Evolutionary conservation across 2,888 invertebrate genomes (phyloP), one percentile per base, ranked within the genome.

Genomic region (Pollenia labialis): DNA sequence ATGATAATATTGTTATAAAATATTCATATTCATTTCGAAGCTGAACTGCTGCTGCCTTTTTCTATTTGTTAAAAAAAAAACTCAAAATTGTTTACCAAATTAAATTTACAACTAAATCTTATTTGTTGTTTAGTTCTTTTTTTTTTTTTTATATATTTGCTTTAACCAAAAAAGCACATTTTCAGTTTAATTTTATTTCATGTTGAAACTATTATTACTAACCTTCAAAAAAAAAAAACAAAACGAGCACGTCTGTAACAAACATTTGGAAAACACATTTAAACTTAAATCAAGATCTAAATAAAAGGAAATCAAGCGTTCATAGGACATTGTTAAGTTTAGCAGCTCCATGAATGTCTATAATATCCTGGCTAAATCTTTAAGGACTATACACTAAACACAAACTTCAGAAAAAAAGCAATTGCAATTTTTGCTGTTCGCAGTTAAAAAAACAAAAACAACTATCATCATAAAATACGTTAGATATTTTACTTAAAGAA

Each of bases 251-350:
- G 74, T 50, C 42, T 23, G 54, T 52, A 50, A 74, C 32, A 71
- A 68, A 68, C 54, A 52, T 44, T 32, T 71, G 12, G 79, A 79
- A 46, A 81, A 87, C 80, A 81, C 83, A 68, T 84, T 84, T 81
- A 74, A 32, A 87, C 87, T 87, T 87, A 81, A 87, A 87, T 87
- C 87, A 87, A 84, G 87, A 87, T 87, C 84, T 81, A 87, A 87
- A 87, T 87, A 87, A 87, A 87, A 87, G 87, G 72, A 87, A 87
- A 87, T 87, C 87, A 87, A 87, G 84, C 87, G 87, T 87, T 77
- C 87, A 87, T 82, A 84, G 87, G 87, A 87, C 84, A 87, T 87
- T 87, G 81, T 81, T 74, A 85, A 81, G 60, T 77, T 54, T 75
- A 68, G 48, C 72, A 81, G 66, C 81, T 76, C 18, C 62, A 82